These are phyloP conservation scores for Ameiurus melas DNA, from an alignment of 2,113 vertebrate genomes.

Conservation along the genomic window DNA sequence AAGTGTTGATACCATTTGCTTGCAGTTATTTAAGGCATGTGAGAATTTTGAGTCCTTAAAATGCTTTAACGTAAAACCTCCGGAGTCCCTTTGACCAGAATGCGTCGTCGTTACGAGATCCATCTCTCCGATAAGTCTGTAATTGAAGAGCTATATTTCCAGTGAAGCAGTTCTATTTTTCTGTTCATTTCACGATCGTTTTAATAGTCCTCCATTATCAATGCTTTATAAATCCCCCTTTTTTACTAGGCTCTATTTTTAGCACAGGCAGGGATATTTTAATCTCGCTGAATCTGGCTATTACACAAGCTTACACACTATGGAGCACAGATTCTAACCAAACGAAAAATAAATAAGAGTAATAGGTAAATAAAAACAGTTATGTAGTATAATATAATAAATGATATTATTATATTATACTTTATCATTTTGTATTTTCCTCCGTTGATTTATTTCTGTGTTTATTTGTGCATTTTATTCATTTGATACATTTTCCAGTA, in stretches of 20 bases:
- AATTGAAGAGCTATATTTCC: not conserved
- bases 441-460: not conserved
- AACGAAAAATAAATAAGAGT: not conserved
- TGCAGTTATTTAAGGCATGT: not conserved
- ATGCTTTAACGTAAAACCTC: not conserved
- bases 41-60: not conserved
- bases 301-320: not conserved
- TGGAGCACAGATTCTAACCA: not conserved
- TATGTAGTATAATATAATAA: too few relatives aligned
- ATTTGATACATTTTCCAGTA: not conserved
- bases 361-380: not conserved
- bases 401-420: not conserved
- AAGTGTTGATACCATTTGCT: not conserved
- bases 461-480: not conserved
- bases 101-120: not conserved
- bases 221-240: slow-evolving; percentile 29
- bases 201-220: slow-evolving; percentile 13
- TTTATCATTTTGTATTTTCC: not conserved
- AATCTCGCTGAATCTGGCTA: slow-evolving; percentile 15
- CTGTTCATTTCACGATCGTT: not conserved
- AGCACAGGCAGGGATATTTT: slow-evolving; percentile 19
- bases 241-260: slow-evolving; percentile 40
- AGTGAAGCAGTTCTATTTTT: not conserved
- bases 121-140: not conserved
- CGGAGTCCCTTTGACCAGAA: not conserved